Conservation (phyloP, 2,113 vertebrate genomes). For the Nanorana parkeri region DNA sequence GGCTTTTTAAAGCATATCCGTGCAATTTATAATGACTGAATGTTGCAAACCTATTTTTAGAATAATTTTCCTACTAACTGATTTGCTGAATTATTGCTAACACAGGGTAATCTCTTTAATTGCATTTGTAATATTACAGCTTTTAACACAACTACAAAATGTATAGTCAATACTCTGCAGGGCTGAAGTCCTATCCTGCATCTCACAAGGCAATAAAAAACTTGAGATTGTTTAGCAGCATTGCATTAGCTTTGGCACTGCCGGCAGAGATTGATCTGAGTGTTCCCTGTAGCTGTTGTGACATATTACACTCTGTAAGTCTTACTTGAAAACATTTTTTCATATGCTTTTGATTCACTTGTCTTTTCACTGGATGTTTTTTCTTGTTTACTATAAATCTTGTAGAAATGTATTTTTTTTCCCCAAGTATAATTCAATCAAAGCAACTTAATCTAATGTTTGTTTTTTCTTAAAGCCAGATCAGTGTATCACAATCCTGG, state of each 20-base stretch:
- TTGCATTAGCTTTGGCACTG: conserved; percentile 52
- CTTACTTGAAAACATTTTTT: conserved; percentile 53
- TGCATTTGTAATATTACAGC: too few species aligned
- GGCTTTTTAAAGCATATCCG: too few species aligned
- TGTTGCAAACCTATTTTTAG: too few species aligned
- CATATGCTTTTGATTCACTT: conserved; percentile 49
- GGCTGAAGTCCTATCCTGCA: background rate
- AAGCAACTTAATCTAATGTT: conserved; percentile 54
- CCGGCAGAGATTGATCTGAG: conserved; percentile 53
- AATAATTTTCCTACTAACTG: too few species aligned
- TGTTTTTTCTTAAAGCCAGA: conserved; percentile 17
- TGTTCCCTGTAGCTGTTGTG: conserved; percentile 56
- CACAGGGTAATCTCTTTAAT: too few species aligned
- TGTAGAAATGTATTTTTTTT: conserved; percentile 47
- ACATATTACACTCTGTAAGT: conserved; percentile 55
- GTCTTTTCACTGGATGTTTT: conserved; percentile 47
- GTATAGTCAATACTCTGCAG: background rate
- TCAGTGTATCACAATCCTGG: too few species aligned
- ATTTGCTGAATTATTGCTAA: too few species aligned
- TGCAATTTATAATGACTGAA: too few species aligned
- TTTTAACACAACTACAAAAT: conserved; percentile 6
- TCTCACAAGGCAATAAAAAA: conserved; percentile 20
- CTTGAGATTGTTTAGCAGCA: conserved; percentile 25
- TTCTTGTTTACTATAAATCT: conserved; percentile 46
- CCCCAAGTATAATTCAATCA: conserved; percentile 39